These are phyloP conservation scores for Pseudopipra pipra DNA, from an alignment of 2,113 vertebrate species.

Conservation along the genomic window DNA sequence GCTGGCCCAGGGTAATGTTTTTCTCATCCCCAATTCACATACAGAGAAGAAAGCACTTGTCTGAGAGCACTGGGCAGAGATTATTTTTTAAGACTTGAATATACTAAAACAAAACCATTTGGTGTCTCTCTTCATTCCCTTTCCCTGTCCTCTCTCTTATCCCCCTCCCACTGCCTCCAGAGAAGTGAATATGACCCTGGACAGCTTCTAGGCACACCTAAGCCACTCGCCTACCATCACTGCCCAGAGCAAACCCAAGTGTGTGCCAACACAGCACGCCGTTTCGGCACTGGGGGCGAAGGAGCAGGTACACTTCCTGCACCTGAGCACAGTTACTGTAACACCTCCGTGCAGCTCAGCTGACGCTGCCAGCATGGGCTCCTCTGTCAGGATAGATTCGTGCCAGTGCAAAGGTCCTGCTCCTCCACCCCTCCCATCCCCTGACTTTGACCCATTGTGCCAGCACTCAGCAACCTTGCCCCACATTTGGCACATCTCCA, in stretches of 20 bases:
- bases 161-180: not conserved
- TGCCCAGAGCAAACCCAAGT: not conserved
- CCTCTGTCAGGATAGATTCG: rapidly evolving
- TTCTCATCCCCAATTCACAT: not conserved
- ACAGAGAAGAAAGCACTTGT: not conserved
- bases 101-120: not conserved
- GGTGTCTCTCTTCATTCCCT: not conserved
- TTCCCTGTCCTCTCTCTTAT: not conserved
- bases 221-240: rapidly evolving
- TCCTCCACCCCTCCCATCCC: not conserved
- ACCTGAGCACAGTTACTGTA: not conserved
- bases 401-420: not conserved
- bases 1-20: not conserved
- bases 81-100: not conserved
- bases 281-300: not conserved
- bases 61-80: not conserved
- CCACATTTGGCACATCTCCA: rapidly evolving
- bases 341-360: not conserved
- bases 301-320: rapidly evolving
- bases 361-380: not conserved
- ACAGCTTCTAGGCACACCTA: not conserved
- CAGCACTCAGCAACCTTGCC: not conserved
- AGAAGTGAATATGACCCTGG: rapidly evolving
- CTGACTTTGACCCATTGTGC: not conserved
- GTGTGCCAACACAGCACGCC: rapidly evolving